phyloP scores from a whole-genome alignment of 1,140 invertebrate species.

The Drosophila azteca region DNA sequence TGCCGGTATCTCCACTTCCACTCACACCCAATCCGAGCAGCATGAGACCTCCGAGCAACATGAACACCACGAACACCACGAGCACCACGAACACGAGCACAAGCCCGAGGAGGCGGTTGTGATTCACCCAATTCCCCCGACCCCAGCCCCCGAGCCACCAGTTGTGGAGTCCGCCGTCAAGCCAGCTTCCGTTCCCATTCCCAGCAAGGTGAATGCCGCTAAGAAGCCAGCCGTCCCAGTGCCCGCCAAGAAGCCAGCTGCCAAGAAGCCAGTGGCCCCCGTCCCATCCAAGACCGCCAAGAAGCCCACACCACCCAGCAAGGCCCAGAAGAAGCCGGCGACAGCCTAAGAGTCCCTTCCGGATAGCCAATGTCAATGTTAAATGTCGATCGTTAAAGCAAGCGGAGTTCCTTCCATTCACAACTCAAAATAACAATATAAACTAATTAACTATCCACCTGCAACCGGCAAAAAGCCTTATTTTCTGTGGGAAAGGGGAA shows the following conservation, averaged over 20 bases:
- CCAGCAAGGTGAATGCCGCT: conserved; percentile 27
- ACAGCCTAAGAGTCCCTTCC: conserved; percentile 34
- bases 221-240: conserved; percentile 45
- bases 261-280: conserved; percentile 34
- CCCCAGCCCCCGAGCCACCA: conserved; percentile 60
- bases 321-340: conserved; percentile 59
- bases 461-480: conserved; percentile 31
- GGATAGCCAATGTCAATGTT: conserved; percentile 6
- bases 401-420: conserved; percentile 79
- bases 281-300: conserved; percentile 26
- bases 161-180: conserved; percentile 34
- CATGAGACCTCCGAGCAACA: conserved; percentile 16
- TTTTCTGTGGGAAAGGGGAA: not conserved
- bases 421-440: conserved; percentile 65
- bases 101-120: conserved; percentile 19
- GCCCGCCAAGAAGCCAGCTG: conserved; percentile 47
- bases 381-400: conserved; percentile 48
- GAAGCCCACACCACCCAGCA: conserved; percentile 65
- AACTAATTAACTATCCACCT: conserved; percentile 57
- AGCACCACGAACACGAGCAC: conserved; percentile 26
- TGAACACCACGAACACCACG: conserved; percentile 32
- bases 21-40: not conserved
- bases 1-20: no score
- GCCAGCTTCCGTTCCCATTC: conserved; percentile 36
- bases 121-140: conserved; percentile 53